Percentiles rank a stretch among this genome's conserved stretches.
These are phyloP conservation scores for Propsilocerus akamusi DNA, from an alignment of 1,140 invertebrate genomes.

Conservation along the genomic window DNA sequence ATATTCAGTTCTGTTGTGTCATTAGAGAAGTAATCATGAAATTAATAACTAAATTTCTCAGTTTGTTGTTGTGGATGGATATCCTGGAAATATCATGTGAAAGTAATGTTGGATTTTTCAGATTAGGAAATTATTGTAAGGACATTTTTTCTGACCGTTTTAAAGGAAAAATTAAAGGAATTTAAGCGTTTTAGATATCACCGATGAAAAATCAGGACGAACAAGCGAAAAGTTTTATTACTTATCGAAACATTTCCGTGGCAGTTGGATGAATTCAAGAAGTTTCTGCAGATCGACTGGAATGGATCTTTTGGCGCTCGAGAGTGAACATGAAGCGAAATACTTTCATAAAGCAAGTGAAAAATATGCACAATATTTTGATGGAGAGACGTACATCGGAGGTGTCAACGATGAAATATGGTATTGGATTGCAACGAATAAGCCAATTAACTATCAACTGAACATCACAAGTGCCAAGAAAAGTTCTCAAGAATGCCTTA, in stretches of 20 bases:
- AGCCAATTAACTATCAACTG: neutral
- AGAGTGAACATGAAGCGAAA: neutral
- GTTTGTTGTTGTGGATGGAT: too few relatives aligned
- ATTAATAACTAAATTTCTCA: too few relatives aligned
- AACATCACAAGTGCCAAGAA: neutral
- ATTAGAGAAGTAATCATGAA: too few relatives aligned
- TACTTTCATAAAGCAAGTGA: neutral
- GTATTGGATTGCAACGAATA: neutral
- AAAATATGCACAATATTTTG: neutral
- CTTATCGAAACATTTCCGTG: neutral
- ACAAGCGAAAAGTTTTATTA: neutral
- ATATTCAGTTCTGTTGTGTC: too few relatives aligned
- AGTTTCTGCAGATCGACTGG: neutral
- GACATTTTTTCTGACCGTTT: neutral
- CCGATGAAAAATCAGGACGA: neutral
- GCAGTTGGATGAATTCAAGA: neutral
- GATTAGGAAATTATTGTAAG: slow-evolving; percentile 1
- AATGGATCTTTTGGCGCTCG: neutral
- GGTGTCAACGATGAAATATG: neutral
- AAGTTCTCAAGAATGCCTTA: neutral
- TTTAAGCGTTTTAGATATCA: neutral
- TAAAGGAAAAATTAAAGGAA: neutral
- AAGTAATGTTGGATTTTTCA: neutral
- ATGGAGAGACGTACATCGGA: neutral
- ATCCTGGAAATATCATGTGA: too few relatives aligned